Conservation (phyloP, 2,797 vertebrate species). For the Micropoecilia bifurca region DNA sequence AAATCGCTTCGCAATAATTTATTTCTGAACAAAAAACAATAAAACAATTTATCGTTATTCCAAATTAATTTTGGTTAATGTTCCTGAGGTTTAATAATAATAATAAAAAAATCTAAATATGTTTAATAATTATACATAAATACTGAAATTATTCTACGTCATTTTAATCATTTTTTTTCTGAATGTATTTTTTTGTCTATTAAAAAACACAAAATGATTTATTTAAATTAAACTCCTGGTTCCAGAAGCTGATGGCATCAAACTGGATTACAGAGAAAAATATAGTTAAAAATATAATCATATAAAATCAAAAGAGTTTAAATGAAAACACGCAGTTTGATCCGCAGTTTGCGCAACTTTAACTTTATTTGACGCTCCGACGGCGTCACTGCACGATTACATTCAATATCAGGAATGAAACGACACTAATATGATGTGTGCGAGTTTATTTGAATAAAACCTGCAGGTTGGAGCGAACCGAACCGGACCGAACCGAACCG, state of each 20-base stretch:
- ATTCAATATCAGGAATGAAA: not conserved
- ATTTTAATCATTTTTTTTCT: not conserved
- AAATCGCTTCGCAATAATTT: not conserved
- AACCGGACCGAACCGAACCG: not conserved
- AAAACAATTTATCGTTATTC: not conserved
- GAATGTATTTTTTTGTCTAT: not conserved
- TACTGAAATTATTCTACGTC: not conserved
- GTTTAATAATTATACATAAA: not conserved
- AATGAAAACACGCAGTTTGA: no score
- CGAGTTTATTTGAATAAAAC: conserved; percentile 21
- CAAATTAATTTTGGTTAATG: not conserved
- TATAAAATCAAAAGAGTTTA: not conserved
- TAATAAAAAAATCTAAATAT: not conserved
- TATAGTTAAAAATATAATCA: not conserved
- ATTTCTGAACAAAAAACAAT: not conserved
- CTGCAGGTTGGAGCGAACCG: not conserved
- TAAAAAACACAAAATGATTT: not conserved
- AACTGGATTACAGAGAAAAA: not conserved
- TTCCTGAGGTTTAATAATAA: not conserved
- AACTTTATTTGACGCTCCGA: no score
- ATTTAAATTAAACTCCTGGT: not conserved
- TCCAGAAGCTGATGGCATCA: not conserved
- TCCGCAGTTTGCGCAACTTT: no score
- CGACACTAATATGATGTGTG: not conserved
- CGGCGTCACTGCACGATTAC: no score